Base-by-base conservation (phyloP, 1,140 invertebrate genomes). In the Sminthurinus signatus region DNA sequence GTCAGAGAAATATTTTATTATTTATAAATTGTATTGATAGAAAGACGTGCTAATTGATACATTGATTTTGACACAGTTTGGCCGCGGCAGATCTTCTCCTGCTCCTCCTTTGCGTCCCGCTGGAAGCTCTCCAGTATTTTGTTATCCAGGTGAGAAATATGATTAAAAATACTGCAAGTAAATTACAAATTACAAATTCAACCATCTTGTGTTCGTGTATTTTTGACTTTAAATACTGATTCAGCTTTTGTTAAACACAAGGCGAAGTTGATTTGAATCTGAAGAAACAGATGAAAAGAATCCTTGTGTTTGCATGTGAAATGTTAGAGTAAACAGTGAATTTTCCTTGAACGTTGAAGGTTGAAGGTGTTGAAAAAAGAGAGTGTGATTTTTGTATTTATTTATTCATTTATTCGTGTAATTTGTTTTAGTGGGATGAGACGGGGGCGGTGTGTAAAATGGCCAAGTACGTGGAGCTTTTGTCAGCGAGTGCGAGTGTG, bases 11-110 rank as follows among this genome's bases (percentile, higher is more conserved):
- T n/a, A n/a, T n/a, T n/a, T n/a, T n/a, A n/a, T n/a, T n/a, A n/a
- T n/a, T n/a, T n/a, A n/a, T n/a, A n/a, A n/a, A n/a, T n/a, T n/a
- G n/a, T n/a, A n/a, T n/a, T n/a, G n/a, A n/a, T n/a, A n/a, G n/a
- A n/a, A n/a, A n/a, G n/a, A n/a, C n/a, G n/a, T n/a, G n/a, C n/a
- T n/a, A n/a, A n/a, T n/a, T n/a, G n/a, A n/a, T n/a, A n/a, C n/a
- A n/a, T 36, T 36, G 5, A 36, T 15, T 36, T 36, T 36, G 15
- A 36, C 10, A 21, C 50, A 73, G 64, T 50, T 72, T 80, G 46
- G 76, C 78, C 1, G 73, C 74, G 4, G 76, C 78, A 3, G 78
- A 80, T 59, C 70, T 80, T 12, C 73, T 80, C 10, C 73, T 80
- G 2, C 68, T 80, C n/a, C 54, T 77, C 25, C 59, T 78, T 15